phyloP scores from a whole-genome alignment of 2,888 invertebrate species.

The Portevinia maculata region DNA sequence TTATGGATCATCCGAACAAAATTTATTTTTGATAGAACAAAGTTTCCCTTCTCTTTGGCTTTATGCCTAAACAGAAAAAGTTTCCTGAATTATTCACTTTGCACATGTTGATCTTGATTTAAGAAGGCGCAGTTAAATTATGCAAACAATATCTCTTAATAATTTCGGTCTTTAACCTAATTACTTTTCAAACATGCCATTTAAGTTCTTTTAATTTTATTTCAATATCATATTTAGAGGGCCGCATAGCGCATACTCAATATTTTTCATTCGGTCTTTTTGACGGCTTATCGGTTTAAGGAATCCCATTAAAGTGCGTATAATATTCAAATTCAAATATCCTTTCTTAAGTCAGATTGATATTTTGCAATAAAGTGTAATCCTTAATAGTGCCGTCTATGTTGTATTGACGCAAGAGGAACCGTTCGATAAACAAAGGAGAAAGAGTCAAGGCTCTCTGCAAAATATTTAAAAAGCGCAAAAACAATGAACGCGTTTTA shows the following conservation, averaged over 20 bases:
- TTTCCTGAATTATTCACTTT: neutral
- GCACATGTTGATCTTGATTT: no score
- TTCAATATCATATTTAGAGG: neutral
- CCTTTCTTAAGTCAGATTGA: constrained; percentile 29
- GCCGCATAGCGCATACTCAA: constrained; percentile 5
- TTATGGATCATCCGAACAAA: constrained; percentile 24
- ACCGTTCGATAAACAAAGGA: constrained; percentile 19
- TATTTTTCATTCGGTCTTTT: neutral
- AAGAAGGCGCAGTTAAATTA: neutral
- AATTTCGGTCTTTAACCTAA: neutral
- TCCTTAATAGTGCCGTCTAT: constrained; percentile 47
- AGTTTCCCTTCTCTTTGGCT: neutral
- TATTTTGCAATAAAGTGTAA: constrained; percentile 57
- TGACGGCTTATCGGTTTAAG: constrained; percentile 9
- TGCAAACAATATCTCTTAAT: neutral
- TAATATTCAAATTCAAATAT: neutral
- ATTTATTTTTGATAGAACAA: constrained; percentile 33
- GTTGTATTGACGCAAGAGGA: constrained; percentile 14
- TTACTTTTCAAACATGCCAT: no score
- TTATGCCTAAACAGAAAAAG: neutral
- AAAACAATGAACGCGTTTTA: constrained; percentile 15
- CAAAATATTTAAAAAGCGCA: constrained; percentile 44
- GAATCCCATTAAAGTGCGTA: constrained; percentile 1
- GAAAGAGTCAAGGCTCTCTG: constrained; percentile 15
- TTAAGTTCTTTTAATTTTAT: no score